These are phyloP conservation scores for Pangasius sanitwongsei DNA, from an alignment of 2,797 vertebrate genomes.

Conservation along the genomic window DNA sequence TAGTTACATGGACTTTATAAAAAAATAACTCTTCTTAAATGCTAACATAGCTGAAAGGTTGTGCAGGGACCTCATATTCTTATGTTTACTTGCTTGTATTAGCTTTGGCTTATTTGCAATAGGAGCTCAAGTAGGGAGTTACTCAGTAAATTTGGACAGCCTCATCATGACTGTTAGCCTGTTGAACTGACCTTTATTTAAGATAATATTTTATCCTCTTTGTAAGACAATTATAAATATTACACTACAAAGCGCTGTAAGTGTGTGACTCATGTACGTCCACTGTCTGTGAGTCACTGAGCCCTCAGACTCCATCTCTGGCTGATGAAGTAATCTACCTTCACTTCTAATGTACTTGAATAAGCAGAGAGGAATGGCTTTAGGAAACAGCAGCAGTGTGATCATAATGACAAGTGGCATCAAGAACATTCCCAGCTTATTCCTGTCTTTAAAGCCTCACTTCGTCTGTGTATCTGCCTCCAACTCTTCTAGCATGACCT, in stretches of 20 bases:
- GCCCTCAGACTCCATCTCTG: conserved; percentile 45
- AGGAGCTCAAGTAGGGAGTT: conserved; percentile 3
- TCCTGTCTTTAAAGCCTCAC: conserved; percentile 44
- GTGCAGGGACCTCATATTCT: neutral
- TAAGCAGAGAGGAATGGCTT: conserved; percentile 59
- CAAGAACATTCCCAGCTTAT: conserved; percentile 63
- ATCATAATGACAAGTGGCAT: conserved; percentile 70
- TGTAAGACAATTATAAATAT: conserved; percentile 33
- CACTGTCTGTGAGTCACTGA: conserved; percentile 30
- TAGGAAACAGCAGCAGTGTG: conserved; percentile 58
- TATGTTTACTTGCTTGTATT: conserved; percentile 23
- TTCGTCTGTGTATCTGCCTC: conserved; percentile 26
- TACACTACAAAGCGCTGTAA: conserved; percentile 16
- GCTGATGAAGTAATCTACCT: conserved; percentile 58
- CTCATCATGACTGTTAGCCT: conserved; percentile 21
- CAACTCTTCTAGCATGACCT: conserved; percentile 40
- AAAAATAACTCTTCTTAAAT: conserved; percentile 2
- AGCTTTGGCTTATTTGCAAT: conserved; percentile 26
- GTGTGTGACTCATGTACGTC: conserved; percentile 24
- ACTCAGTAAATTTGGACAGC: conserved; percentile 23
- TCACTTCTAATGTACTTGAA: conserved; percentile 61
- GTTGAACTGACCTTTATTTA: conserved; percentile 22
- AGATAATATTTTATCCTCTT: conserved; percentile 22
- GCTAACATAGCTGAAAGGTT: neutral
- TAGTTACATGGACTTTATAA: neutral